A percentile compares a stretch with the other conserved stretches of the same genome.
Conservation (phyloP, 2,888 invertebrate species). For the Gerosis bhagava region DNA sequence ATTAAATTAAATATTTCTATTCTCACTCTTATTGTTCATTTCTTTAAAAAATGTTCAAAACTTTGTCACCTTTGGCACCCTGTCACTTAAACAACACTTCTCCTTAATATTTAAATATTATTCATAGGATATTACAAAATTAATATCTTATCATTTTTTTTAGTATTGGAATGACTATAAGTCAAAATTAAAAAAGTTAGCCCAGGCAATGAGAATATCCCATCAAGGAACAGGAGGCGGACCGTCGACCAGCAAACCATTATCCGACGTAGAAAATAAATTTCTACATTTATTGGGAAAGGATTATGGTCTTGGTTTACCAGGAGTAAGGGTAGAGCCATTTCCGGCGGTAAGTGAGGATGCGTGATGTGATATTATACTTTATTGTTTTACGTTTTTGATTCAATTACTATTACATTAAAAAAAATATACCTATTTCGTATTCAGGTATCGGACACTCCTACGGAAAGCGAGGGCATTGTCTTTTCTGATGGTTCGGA, state of each 20-base stretch:
- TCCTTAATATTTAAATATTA: neutral
- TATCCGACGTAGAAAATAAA: slow-evolving; percentile 13
- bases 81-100: too few species aligned
- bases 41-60: too few species aligned
- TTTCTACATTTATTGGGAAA: slow-evolving; percentile 15
- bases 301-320: slow-evolving; percentile 9
- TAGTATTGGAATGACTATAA: slow-evolving; percentile 20
- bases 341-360: neutral
- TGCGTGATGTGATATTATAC: too few species aligned
- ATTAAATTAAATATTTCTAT: too few species aligned
- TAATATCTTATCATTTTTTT: neutral
- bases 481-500: too few species aligned
- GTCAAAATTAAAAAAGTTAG: slow-evolving; percentile 1
- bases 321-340: slow-evolving; percentile 2
- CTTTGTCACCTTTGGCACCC: too few species aligned
- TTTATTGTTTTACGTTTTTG: too few species aligned
- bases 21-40: too few species aligned
- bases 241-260: neutral
- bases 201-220: neutral
- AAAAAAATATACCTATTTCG: too few species aligned
- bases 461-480: too few species aligned
- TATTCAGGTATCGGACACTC: too few species aligned
- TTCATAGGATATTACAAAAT: neutral
- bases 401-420: too few species aligned
- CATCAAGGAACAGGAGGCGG: slow-evolving; percentile 3